Evolutionary conservation across 2,888 invertebrate species (phyloP), one percentile per base, ranked within the genome.

Genomic region (Heliconius charithonia): DNA sequence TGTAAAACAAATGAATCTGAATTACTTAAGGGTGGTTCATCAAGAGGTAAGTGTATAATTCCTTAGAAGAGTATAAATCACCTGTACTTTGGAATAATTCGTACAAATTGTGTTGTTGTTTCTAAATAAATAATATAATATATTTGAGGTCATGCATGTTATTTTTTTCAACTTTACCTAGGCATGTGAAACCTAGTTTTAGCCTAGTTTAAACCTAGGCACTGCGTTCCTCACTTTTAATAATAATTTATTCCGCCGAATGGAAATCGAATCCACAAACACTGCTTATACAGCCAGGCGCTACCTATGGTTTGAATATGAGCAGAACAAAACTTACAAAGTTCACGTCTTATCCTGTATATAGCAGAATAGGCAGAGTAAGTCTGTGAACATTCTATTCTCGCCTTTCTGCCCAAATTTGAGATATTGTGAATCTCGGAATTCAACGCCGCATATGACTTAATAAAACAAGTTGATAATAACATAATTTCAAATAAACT

Each of bases 1-100:
- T 80, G 78, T 78, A 80, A 80, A 80, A 81, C 75, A 75, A 51
- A 63, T 77, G 75, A 67, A 65, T 74, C 65, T 66, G 66, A 70
- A 79, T 81, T 37, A 56, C 59, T 74, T 63, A 25, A 63, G 65
- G 10, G 45, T 70, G 65, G 65, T 65, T 72, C 72, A 72, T 72
- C 72, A 65, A 71, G 12, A 59, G 56, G n/a, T 41, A 59, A 66
- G 27, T 72, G 56, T 56, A 51, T 29, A 72, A 32, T 37, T 41
- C 25, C 63, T 74, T 62, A 4, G 7, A 56, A 32, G 41, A 45
- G n/a, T 3, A 62, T 25, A 62, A 63, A 74, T 74, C 19, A 74
- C 71, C 29, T 56, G n/a, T n/a, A 59, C 16, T 41, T 72, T 62
- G 9, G 32, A 27, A 41, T n/a, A 25, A 9, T 9, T 45, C 10